Evolutionary conservation across 2,888 invertebrate genomes (phyloP).

Genomic region (Eremobia ochroleuca): DNA sequence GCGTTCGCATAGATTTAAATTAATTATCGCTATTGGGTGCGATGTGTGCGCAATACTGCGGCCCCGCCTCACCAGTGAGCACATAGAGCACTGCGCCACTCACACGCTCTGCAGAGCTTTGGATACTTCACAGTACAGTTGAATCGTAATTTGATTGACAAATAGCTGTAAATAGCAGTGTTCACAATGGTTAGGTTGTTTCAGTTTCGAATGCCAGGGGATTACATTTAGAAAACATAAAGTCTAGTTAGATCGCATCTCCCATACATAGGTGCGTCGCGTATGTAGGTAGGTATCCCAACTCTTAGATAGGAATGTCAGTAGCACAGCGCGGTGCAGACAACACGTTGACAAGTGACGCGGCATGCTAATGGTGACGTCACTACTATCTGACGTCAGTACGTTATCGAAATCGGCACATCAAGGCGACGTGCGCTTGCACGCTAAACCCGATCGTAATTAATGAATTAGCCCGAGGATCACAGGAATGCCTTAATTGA

Average conservation of each 20-base stretch:
- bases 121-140: neutral
- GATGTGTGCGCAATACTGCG: constrained; percentile 13
- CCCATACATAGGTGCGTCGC: neutral
- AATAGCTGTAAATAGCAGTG: neutral
- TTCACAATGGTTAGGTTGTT: neutral
- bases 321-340: neutral
- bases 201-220: neutral
- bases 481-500: constrained; percentile 44
- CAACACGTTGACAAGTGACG: neutral
- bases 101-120: neutral
- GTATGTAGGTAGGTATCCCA: no score
- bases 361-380: constrained; percentile 8
- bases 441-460: constrained; percentile 32
- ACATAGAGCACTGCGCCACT: neutral
- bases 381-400: constrained; percentile 14
- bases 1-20: constrained; percentile 57
- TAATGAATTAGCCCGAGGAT: constrained; percentile 42
- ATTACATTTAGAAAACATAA: neutral
- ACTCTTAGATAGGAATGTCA: neutral
- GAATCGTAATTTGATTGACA: neutral
- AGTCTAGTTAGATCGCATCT: neutral
- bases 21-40: constrained; percentile 42
- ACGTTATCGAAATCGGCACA: constrained; percentile 7
- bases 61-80: neutral
- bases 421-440: constrained; percentile 5